Evolutionary conservation across 2,797 vertebrate species (phyloP).

Genomic region (Parotocinclus haroldoi): DNA sequence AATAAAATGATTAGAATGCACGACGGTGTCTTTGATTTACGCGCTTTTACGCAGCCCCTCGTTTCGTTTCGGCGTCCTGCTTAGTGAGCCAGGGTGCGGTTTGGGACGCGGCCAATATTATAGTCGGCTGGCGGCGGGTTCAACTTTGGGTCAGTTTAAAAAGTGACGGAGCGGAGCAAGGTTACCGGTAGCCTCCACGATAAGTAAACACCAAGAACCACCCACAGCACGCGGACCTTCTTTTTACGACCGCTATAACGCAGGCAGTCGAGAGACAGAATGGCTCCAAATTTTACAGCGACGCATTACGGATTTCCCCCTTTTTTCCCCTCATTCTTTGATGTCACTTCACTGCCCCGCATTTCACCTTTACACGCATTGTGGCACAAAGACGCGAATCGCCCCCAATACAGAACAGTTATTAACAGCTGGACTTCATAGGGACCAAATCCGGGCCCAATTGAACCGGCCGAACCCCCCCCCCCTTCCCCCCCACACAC

Average conservation of each 20-base stretch:
- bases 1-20: no score
- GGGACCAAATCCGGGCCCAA: no score
- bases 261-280: constrained; percentile 55
- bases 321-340: constrained; percentile 40
- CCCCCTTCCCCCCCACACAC: no score
- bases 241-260: constrained; percentile 63
- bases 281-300: constrained; percentile 62
- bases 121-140: constrained; percentile 68
- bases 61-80: background rate
- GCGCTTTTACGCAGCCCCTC: no score
- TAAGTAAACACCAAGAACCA: constrained; percentile 67
- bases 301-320: constrained; percentile 51
- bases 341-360: constrained; percentile 53
- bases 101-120: constrained; percentile 51
- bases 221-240: constrained; percentile 50
- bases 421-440: background rate
- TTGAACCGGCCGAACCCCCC: background rate
- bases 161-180: constrained; percentile 58
- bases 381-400: background rate
- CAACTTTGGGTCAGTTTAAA: constrained; percentile 78
- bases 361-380: constrained; percentile 57
- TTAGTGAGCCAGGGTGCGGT: background rate
- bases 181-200: constrained; percentile 63
- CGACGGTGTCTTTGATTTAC: no score
- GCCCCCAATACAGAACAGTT: no score